Percentiles rank a stretch among this genome's conserved stretches.
These are phyloP conservation scores for Ypsolopha sequella DNA, from an alignment of 2,888 invertebrate genomes.

Conservation along the genomic window DNA sequence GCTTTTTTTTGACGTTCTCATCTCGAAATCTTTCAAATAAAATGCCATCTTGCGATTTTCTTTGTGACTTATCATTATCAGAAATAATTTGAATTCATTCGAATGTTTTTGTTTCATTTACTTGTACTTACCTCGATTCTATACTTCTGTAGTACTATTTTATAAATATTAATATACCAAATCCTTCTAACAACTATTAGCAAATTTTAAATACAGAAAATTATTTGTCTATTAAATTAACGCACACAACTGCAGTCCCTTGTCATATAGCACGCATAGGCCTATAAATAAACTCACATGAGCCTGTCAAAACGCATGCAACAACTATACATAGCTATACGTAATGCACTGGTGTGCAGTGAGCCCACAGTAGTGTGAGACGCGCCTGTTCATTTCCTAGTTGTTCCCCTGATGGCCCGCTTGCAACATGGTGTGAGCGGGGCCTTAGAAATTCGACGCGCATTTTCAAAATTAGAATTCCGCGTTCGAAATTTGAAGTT, in stretches of 20 bases:
- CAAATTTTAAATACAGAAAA: neutral
- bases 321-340: conserved; percentile 21
- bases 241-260: conserved; percentile 13
- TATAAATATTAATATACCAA: too few relatives aligned
- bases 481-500: conserved; percentile 9
- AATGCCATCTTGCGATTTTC: neutral
- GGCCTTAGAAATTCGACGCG: conserved; percentile 58
- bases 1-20: neutral
- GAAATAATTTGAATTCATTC: too few relatives aligned
- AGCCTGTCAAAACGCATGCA: conserved; percentile 52
- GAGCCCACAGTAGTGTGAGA: conserved; percentile 31
- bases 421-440: conserved; percentile 63
- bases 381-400: conserved; percentile 60
- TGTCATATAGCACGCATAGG: conserved; percentile 24
- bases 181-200: too few relatives aligned
- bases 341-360: conserved; percentile 30
- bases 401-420: conserved; percentile 62
- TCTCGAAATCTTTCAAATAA: neutral
- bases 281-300: conserved; percentile 50
- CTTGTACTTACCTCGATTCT: too few relatives aligned
- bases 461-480: conserved; percentile 30
- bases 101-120: too few relatives aligned
- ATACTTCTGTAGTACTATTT: too few relatives aligned
- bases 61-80: neutral
- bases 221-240: conserved; percentile 1